Conservation (phyloP, 2,113 vertebrate genomes). For the Sisor rabdophorus region DNA sequence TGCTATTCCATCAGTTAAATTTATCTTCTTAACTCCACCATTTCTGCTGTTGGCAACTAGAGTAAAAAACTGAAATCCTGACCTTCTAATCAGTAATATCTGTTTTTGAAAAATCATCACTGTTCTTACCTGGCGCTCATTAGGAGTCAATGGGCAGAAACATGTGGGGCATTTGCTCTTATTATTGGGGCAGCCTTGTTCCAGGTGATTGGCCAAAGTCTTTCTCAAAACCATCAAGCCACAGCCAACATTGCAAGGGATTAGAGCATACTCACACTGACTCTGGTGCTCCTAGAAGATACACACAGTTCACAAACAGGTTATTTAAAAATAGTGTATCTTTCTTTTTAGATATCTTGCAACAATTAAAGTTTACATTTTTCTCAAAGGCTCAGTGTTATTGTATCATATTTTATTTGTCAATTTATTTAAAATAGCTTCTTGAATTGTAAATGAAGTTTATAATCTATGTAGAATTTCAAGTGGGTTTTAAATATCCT, state of each 20-base stretch:
- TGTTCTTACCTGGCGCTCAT: constrained; percentile 58
- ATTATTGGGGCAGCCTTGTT: constrained; percentile 66
- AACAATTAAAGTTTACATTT: background rate
- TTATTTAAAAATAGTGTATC: background rate
- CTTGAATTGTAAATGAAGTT: background rate
- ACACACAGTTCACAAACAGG: background rate
- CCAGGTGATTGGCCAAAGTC: constrained; percentile 67
- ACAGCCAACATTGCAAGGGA: constrained; percentile 71
- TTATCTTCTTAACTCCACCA: too few species aligned
- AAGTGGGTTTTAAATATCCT: background rate
- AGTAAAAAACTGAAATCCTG: too few species aligned
- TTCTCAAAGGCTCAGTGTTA: background rate
- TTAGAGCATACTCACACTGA: constrained; percentile 67
- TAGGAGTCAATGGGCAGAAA: constrained; percentile 51
- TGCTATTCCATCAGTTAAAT: too few species aligned
- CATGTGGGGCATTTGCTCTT: constrained; percentile 56
- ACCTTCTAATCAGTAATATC: background rate
- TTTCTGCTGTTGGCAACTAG: too few species aligned
- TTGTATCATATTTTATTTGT: too few species aligned
- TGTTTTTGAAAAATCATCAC: background rate
- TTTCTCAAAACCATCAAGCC: constrained; percentile 66
- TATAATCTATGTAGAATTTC: background rate
- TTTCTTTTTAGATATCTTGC: background rate
- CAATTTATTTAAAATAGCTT: background rate
- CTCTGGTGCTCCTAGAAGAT: constrained; percentile 68